These are phyloP conservation scores for Magallana ariakensis DNA, from an alignment of 1,140 invertebrate genomes.

Conservation along the genomic window DNA sequence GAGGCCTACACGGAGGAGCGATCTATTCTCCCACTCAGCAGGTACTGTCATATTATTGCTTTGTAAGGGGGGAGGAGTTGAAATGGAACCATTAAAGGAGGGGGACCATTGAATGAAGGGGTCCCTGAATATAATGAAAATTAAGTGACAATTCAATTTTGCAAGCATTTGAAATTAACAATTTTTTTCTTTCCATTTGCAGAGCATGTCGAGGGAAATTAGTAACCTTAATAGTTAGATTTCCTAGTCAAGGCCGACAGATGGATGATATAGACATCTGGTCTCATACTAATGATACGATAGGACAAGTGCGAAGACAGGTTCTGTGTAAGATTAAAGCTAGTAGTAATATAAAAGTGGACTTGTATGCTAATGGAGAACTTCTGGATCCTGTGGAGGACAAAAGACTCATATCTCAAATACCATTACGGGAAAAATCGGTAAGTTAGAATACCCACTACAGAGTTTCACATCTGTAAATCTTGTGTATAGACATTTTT, in stretches of 20 bases:
- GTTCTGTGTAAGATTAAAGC: slow-evolving; percentile 83
- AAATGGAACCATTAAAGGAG: not conserved
- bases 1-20: slow-evolving; percentile 93
- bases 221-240: slow-evolving; percentile 90
- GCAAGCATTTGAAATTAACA: too few relatives aligned
- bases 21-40: slow-evolving; percentile 91
- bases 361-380: slow-evolving; percentile 94
- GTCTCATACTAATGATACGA: slow-evolving; percentile 96
- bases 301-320: slow-evolving; percentile 88
- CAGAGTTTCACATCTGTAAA: too few relatives aligned
- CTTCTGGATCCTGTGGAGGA: slow-evolving; percentile 92
- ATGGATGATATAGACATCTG: slow-evolving; percentile 95
- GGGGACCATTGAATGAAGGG: not conserved
- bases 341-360: slow-evolving; percentile 86
- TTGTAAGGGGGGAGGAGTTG: not conserved
- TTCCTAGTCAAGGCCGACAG: slow-evolving; percentile 93
- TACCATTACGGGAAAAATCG: slow-evolving; percentile 94
- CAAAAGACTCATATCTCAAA: slow-evolving; percentile 91
- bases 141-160: not conserved
- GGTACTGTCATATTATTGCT: slow-evolving; percentile 79
- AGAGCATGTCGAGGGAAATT: slow-evolving; percentile 94
- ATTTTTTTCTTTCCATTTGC: slow-evolving; percentile 66
- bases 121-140: not conserved
- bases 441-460: slow-evolving; percentile 79
- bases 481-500: too few relatives aligned